phyloP scores from a whole-genome alignment of 1,140 invertebrate genomes.

The Macrotrachela quadricornifera region DNA sequence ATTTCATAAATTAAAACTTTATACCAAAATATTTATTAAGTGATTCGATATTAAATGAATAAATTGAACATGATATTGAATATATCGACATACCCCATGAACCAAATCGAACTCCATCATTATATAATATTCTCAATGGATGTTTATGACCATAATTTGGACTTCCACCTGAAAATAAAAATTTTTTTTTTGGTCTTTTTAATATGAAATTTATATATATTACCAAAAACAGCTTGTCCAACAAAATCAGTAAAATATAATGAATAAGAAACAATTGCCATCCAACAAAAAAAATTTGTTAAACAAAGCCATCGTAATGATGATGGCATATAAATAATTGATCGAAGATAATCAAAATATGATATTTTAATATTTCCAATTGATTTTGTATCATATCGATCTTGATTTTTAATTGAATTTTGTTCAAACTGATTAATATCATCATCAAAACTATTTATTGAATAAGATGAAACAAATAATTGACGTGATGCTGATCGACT shows the following conservation, averaged over 20 bases:
- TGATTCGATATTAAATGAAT: constrained; percentile 66
- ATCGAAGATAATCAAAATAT: constrained; percentile 47
- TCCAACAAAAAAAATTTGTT: constrained; percentile 89
- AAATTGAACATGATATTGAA: constrained; percentile 69
- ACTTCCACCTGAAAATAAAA: background rate
- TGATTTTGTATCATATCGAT: too few relatives aligned
- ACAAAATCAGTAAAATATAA: constrained; percentile 92
- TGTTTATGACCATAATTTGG: constrained; percentile 44
- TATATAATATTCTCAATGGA: constrained; percentile 38
- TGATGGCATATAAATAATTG: constrained; percentile 64
- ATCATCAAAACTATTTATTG: too few relatives aligned
- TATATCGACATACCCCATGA: constrained; percentile 92
- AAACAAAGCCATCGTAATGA: constrained; percentile 64
- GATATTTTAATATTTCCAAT: too few relatives aligned
- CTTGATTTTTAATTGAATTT: too few relatives aligned
- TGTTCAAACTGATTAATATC: too few relatives aligned
- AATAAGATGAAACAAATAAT: too few relatives aligned
- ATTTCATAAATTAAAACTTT: constrained; percentile 8
- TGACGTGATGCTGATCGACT: too few relatives aligned
- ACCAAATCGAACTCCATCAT: constrained; percentile 72
- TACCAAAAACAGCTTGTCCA: constrained; percentile 76
- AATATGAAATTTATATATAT: constrained; percentile 52
- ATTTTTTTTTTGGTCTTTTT: constrained; percentile 11
- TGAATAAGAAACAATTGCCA: constrained; percentile 86
- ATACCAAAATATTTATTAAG: constrained; percentile 59